Conservation (phyloP, 2,888 invertebrate species). For the Cephus pygmeus region DNA sequence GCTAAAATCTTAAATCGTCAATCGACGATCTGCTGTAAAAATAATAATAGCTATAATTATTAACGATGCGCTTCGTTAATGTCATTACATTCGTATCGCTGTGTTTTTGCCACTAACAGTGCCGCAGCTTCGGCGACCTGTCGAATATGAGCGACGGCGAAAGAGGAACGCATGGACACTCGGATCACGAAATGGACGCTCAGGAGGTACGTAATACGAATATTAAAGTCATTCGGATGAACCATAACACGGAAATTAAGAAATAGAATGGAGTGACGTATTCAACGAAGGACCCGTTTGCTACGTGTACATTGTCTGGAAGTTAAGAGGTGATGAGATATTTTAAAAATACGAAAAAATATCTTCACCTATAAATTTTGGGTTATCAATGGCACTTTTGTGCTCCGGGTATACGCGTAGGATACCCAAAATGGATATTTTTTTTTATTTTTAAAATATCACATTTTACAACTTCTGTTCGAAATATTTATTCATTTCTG, state of each 20-base stretch:
- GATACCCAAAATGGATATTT: too few relatives aligned
- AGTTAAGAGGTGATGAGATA: too few relatives aligned
- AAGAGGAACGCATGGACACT: slow-evolving; percentile 51
- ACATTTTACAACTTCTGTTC: too few relatives aligned
- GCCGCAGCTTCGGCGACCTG: slow-evolving; percentile 74
- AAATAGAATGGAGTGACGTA: not conserved
- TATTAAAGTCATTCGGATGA: not conserved
- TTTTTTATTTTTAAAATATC: too few relatives aligned
- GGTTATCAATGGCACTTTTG: too few relatives aligned
- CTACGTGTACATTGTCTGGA: too few relatives aligned
- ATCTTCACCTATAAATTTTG: too few relatives aligned
- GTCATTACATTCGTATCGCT: slow-evolving; percentile 26
- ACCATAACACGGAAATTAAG: not conserved
- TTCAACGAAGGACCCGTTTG: too few relatives aligned
- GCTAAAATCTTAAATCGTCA: not conserved
- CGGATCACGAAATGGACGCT: slow-evolving; percentile 48
- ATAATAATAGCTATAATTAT: not conserved
- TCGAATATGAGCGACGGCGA: slow-evolving; percentile 69
- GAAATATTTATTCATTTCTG: too few relatives aligned
- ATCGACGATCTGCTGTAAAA: not conserved
- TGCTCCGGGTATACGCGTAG: too few relatives aligned
- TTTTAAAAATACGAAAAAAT: too few relatives aligned
- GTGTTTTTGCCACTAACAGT: slow-evolving; percentile 66
- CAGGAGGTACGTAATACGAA: slow-evolving; percentile 54
- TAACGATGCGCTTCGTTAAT: not conserved